These are phyloP conservation scores for Nemotelus nigrinus DNA, from an alignment of 2,888 invertebrate genomes.

Conservation along the genomic window DNA sequence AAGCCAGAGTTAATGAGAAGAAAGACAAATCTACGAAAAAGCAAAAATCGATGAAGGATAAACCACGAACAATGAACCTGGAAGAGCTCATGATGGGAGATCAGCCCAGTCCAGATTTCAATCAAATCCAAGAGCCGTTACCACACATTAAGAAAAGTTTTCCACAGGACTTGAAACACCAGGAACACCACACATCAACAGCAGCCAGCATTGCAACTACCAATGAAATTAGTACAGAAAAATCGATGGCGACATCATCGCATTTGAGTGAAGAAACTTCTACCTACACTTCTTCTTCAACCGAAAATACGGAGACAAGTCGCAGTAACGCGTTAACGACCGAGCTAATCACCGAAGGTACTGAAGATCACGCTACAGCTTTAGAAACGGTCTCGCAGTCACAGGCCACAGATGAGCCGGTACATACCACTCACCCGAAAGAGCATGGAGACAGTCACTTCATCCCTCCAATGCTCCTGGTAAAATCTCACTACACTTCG, in stretches of 20 bases:
- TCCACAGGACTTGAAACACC: constrained; percentile 57
- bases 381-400: constrained; percentile 27
- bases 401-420: constrained; percentile 32
- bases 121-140: constrained; percentile 61
- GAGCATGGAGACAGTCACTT: constrained; percentile 63
- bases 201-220: constrained; percentile 48
- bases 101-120: constrained; percentile 56
- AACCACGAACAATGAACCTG: constrained; percentile 46
- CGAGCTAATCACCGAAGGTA: constrained; percentile 12
- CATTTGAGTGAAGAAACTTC: constrained; percentile 12
- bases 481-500: constrained; percentile 64
- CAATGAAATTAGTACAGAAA: constrained; percentile 47
- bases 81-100: constrained; percentile 64
- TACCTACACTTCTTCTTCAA: constrained; percentile 38
- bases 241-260: constrained; percentile 2
- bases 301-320: constrained; percentile 48
- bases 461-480: constrained; percentile 64
- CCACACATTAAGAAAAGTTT: constrained; percentile 62
- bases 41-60: constrained; percentile 49
- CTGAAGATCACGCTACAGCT: constrained; percentile 17
- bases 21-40: constrained; percentile 55
- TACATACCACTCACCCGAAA: constrained; percentile 54
- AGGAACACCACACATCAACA: constrained; percentile 50
- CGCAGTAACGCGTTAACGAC: constrained; percentile 21
- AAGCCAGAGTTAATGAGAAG: constrained; percentile 56